phyloP scores from a whole-genome alignment of 2,113 vertebrate genomes.

The Macquaria australasica region DNA sequence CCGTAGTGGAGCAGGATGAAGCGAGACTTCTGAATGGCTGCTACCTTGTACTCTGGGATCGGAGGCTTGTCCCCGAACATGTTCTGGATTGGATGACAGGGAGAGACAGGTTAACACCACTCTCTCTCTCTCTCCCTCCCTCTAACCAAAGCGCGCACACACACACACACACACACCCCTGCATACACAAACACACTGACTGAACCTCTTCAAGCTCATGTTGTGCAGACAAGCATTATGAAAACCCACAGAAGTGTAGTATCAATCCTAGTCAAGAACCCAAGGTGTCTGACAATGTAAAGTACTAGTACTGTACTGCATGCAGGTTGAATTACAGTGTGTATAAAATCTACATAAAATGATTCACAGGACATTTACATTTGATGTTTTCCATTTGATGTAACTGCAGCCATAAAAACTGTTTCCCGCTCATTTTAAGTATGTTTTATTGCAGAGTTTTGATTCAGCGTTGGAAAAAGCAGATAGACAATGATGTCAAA shows the following conservation, averaged over 20 bases:
- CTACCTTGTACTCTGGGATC: slow-evolving; percentile 89
- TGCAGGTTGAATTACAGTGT: not conserved
- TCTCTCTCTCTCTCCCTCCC: not conserved
- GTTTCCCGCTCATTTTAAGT: no score
- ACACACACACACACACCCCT: no score
- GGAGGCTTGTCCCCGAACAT: slow-evolving; percentile 89
- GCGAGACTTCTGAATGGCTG: slow-evolving; percentile 88
- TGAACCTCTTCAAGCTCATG: not conserved
- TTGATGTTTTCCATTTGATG: not conserved
- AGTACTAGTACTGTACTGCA: not conserved
- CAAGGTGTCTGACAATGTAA: not conserved
- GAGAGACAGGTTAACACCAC: not conserved
- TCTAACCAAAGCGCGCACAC: not conserved
- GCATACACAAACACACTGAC: not conserved
- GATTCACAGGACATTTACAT: not conserved
- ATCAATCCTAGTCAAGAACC: not conserved
- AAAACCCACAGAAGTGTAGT: not conserved
- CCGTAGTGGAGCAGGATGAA: slow-evolving; percentile 90
- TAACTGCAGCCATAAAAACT: not conserved
- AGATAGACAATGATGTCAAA: not conserved
- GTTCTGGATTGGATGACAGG: slow-evolving; percentile 73
- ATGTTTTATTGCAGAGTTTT: not conserved
- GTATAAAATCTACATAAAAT: not conserved
- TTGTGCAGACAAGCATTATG: not conserved
- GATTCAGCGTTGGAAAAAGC: not conserved